Evolutionary conservation across 2,797 vertebrate species (phyloP), one percentile per base, ranked within the genome.

Genomic region (Botia almorhae): DNA sequence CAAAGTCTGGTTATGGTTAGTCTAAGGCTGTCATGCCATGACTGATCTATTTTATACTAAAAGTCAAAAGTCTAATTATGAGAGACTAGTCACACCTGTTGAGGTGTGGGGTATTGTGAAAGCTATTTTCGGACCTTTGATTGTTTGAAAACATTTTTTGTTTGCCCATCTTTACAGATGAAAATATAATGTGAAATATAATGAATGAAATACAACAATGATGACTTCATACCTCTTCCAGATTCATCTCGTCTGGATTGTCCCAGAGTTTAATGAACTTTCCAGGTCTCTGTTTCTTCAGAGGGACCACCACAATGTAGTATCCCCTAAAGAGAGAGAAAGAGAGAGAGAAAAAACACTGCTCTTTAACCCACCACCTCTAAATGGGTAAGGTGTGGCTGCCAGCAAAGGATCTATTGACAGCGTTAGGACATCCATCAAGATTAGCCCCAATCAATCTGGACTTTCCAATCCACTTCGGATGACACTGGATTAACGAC

Each of bases 211-310:
- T 46, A 46, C 10, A 46, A 46, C 43, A 46, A 33, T 69, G 65
- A 67, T 29, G 26, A 55, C 16, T 43, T 64, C 86, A 0, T 94
- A 99, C 98, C 96, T 99, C 98, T 85, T 99, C 98, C 86, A 99
- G 90, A 89, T 99, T 97, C 98, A 99, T 99, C 90, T 99, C 98
- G 85, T 99, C 98, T 0, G 98, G 98, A 90, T 91, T 99, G 85
- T 98, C 97, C 96, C 96, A 98, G 10, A 95, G 97, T 89, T 98
- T 99, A 89, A 96, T 90, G 89, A 99, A 98, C 90, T 99, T 99
- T 81, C 98, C 97, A 0, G 90, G 89, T 68, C 96, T 96, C 87
- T 97, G 96, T 85, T 98, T 99, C 93, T 98, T 99, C 91, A 99
- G 94, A 87, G 98, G 97, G 56, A 99, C 98, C 82, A 99, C 97